phyloP scores from a whole-genome alignment of 1,140 invertebrate genomes.

The Drosophila varians region DNA sequence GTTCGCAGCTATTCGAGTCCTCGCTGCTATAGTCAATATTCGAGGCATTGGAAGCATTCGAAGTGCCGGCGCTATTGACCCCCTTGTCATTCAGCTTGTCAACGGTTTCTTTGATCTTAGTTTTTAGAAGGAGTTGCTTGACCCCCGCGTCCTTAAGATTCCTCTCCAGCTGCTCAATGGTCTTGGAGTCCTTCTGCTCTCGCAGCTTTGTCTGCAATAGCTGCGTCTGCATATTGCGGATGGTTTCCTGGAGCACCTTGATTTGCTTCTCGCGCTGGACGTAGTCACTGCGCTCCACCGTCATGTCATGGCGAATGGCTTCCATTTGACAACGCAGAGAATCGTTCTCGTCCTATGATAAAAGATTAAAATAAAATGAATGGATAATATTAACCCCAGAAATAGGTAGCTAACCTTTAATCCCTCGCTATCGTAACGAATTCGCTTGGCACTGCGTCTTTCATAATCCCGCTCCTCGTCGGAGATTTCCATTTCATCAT shows the following conservation, averaged over 20 bases:
- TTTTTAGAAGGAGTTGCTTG: slow-evolving; percentile 69
- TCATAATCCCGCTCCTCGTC: slow-evolving; percentile 84
- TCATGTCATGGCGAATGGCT: slow-evolving; percentile 96
- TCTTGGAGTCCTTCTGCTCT: slow-evolving; percentile 86
- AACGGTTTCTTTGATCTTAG: slow-evolving; percentile 68
- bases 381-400: neutral
- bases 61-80: slow-evolving; percentile 28
- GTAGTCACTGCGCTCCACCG: slow-evolving; percentile 87
- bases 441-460: slow-evolving; percentile 61
- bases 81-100: slow-evolving; percentile 65
- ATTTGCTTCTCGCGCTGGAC: slow-evolving; percentile 84
- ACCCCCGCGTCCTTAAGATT: slow-evolving; percentile 85
- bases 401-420: slow-evolving; percentile 56
- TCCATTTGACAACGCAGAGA: slow-evolving; percentile 95
- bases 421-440: slow-evolving; percentile 74
- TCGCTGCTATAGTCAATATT: slow-evolving; percentile 59
- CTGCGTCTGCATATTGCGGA: slow-evolving; percentile 92
- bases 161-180: slow-evolving; percentile 86
- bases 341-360: slow-evolving; percentile 92
- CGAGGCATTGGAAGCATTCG: slow-evolving; percentile 43
- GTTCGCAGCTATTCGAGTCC: slow-evolving; percentile 33
- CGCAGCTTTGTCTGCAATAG: slow-evolving; percentile 87
- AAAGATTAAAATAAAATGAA: neutral
- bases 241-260: slow-evolving; percentile 87
- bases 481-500: slow-evolving; percentile 83